Conservation (phyloP, 64 coral and sea anemone species). For the Pocillopora verrucosa region DNA sequence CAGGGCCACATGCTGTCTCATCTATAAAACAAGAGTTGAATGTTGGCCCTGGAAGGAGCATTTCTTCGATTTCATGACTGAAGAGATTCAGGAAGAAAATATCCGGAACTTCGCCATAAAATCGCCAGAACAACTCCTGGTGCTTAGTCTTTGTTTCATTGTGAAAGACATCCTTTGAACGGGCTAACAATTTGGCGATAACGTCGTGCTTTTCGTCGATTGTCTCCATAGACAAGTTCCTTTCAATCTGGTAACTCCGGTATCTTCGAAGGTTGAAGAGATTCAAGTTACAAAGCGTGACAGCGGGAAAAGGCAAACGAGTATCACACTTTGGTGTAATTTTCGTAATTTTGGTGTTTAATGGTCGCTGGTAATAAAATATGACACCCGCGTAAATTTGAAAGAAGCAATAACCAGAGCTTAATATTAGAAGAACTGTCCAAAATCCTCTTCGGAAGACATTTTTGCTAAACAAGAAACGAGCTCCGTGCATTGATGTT, state of each 20-base stretch:
- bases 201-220: background rate
- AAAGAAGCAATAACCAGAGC: background rate
- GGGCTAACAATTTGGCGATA: too few species aligned
- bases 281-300: constrained; percentile 30
- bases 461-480: background rate
- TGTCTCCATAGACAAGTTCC: background rate
- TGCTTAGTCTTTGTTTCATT: background rate
- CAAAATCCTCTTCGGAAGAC: constrained; percentile 17
- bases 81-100: background rate
- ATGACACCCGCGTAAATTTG: background rate
- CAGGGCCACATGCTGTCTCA: background rate
- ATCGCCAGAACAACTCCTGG: background rate
- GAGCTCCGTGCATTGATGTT: constrained; percentile 26
- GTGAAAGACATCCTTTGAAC: background rate
- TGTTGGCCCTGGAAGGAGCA: constrained; percentile 6
- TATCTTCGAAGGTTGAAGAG: background rate
- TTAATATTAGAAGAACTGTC: background rate
- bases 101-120: background rate
- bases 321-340: background rate
- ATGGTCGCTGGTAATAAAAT: background rate
- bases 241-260: background rate
- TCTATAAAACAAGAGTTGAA: background rate
- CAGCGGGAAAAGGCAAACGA: constrained; percentile 1
- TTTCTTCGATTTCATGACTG: constrained; percentile 22
- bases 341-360: background rate